phyloP scores from a whole-genome alignment of 1,140 invertebrate species.

The Galendromus occidentalis region DNA sequence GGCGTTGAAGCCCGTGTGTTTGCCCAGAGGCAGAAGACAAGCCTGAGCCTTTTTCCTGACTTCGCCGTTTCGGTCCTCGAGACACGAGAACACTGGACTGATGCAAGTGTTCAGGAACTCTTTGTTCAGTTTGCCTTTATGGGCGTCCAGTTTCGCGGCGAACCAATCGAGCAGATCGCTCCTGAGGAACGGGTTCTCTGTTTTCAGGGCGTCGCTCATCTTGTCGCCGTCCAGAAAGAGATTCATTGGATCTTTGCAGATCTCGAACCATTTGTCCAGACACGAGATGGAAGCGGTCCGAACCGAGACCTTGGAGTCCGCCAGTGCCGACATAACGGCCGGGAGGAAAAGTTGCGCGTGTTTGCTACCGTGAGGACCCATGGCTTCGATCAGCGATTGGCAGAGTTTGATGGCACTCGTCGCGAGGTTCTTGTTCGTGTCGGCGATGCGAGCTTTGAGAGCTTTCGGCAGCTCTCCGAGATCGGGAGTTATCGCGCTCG shows the following conservation, averaged over 20 bases:
- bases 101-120: conserved; percentile 42
- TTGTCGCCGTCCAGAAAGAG: conserved; percentile 75
- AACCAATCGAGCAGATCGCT: conserved; percentile 65
- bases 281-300: conserved; percentile 51
- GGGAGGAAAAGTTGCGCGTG: conserved; percentile 62
- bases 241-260: conserved; percentile 43
- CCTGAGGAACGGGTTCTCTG: conserved; percentile 57
- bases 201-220: conserved; percentile 57
- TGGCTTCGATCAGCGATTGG: conserved; percentile 48
- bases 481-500: conserved; percentile 54
- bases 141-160: conserved; percentile 49
- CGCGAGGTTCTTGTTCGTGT: conserved; percentile 78
- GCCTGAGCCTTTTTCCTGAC: conserved; percentile 74
- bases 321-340: conserved; percentile 50
- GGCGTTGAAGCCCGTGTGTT: conserved; percentile 52
- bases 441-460: conserved; percentile 48
- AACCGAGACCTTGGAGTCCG: conserved; percentile 52
- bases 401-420: conserved; percentile 58
- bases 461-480: conserved; percentile 61
- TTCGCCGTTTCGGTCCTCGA: conserved; percentile 76
- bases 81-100: conserved; percentile 52
- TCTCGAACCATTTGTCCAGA: conserved; percentile 58
- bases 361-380: conserved; percentile 57
- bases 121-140: conserved; percentile 34
- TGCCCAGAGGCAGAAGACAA: conserved; percentile 72